These are phyloP conservation scores for Diadegma fenestrale DNA, from an alignment of 2,888 invertebrate species.

Conservation along the genomic window DNA sequence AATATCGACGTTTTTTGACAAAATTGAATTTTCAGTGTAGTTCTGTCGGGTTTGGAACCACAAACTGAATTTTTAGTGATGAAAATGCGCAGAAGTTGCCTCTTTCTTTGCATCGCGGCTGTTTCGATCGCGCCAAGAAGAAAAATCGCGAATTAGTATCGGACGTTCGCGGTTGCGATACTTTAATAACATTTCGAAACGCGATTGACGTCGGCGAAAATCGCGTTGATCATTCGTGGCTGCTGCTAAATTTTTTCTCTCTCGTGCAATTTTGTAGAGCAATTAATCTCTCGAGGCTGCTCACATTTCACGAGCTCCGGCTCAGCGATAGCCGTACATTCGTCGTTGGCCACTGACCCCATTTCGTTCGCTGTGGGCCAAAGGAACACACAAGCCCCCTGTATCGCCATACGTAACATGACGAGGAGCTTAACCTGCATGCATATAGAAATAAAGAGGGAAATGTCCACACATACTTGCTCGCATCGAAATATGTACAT, in stretches of 20 bases:
- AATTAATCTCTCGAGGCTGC: slow-evolving; percentile 50
- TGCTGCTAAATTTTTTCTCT: not conserved
- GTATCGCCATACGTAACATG: slow-evolving; percentile 16
- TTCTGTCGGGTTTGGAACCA: no score
- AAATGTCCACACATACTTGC: not conserved
- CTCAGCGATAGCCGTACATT: not conserved
- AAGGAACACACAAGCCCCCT: slow-evolving; percentile 9
- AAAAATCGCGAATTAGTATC: not conserved
- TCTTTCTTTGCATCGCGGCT: not conserved
- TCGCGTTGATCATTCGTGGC: not conserved
- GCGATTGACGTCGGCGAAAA: not conserved
- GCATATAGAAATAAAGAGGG: slow-evolving; percentile 6
- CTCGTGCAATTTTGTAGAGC: slow-evolving; percentile 21
- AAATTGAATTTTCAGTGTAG: no score
- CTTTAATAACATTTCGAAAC: not conserved
- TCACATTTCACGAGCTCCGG: slow-evolving; percentile 5
- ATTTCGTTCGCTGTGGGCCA: slow-evolving; percentile 30
- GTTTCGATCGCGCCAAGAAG: not conserved
- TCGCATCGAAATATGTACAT: not conserved
- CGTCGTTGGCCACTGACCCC: slow-evolving; percentile 39
- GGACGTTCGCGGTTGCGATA: not conserved
- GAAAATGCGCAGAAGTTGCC: no score
- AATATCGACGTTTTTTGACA: no score
- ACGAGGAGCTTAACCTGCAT: slow-evolving; percentile 13
- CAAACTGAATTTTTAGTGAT: no score